phyloP scores from a whole-genome alignment of 2,113 vertebrate genomes.

The Eretmochelys imbricata region DNA sequence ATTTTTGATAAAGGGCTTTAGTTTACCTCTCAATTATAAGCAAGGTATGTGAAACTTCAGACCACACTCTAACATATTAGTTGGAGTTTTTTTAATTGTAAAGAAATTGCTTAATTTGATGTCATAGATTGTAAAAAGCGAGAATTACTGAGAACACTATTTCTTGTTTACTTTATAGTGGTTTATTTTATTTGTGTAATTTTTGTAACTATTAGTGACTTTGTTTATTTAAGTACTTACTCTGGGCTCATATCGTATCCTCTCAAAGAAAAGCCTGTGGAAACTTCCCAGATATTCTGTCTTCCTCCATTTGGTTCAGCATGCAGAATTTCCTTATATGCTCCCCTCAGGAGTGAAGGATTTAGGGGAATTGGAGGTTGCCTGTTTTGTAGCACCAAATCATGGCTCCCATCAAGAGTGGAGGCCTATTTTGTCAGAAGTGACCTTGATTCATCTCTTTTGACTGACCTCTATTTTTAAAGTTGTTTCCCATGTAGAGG shows the following conservation, averaged over 20 bases:
- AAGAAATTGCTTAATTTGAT: neutral
- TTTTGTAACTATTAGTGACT: neutral
- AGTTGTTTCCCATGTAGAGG: neutral
- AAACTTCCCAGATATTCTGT: neutral
- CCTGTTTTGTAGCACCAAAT: neutral
- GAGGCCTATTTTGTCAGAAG: neutral
- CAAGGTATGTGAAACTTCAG: neutral
- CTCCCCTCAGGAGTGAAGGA: neutral
- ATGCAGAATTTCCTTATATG: neutral
- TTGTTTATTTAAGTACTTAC: neutral
- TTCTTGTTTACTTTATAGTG: neutral
- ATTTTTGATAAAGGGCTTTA: neutral
- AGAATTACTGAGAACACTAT: neutral
- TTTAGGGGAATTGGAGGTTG: neutral
- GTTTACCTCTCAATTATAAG: neutral
- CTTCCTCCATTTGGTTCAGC: neutral
- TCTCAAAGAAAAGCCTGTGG: neutral
- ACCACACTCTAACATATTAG: neutral
- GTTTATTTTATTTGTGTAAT: neutral
- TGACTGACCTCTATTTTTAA: neutral
- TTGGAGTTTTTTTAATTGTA: neutral
- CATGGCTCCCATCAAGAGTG: neutral
- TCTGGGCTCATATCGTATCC: neutral
- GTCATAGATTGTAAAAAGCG: neutral
- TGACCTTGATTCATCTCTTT: neutral